These are phyloP conservation scores for Platichthys flesus DNA, from an alignment of 2,113 vertebrate genomes.

Conservation along the genomic window DNA sequence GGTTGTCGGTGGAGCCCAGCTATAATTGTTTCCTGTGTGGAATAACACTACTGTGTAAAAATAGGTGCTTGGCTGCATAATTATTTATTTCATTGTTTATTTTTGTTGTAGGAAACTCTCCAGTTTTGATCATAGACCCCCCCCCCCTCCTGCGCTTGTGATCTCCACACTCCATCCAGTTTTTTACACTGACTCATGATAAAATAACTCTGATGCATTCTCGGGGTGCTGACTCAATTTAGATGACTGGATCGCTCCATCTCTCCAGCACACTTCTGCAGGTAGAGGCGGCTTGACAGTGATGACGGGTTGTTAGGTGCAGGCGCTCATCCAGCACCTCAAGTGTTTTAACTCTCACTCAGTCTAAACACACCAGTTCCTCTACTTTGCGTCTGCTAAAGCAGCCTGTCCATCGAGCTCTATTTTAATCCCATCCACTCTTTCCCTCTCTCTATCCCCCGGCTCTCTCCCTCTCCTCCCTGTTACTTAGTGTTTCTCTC, in stretches of 20 bases:
- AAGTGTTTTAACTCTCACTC: slow-evolving; percentile 42
- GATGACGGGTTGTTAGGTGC: slow-evolving; percentile 39
- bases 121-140: slow-evolving; percentile 9
- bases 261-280: slow-evolving; percentile 41
- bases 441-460: slow-evolving; percentile 29
- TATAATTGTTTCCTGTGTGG: slow-evolving; percentile 15
- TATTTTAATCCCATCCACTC: not conserved
- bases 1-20: not conserved
- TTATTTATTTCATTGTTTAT: slow-evolving; percentile 28
- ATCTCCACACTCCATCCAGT: slow-evolving; percentile 29
- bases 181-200: slow-evolving; percentile 48
- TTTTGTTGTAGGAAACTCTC: slow-evolving; percentile 26
- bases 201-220: slow-evolving; percentile 47
- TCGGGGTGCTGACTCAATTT: slow-evolving; percentile 53
- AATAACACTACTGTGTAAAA: slow-evolving; percentile 28
- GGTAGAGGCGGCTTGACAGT: slow-evolving; percentile 15
- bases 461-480: slow-evolving; percentile 11
- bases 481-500: not conserved
- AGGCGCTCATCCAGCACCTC: slow-evolving; percentile 48
- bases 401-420: slow-evolving; percentile 13
- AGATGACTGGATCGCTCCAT: slow-evolving; percentile 27
- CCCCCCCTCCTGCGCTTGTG: not conserved
- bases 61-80: slow-evolving; percentile 2
- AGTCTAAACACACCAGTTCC: slow-evolving; percentile 36
- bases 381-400: slow-evolving; percentile 49